Base-by-base conservation (phyloP, 2,888 invertebrate species). In the Seira sanloemensis region DNA sequence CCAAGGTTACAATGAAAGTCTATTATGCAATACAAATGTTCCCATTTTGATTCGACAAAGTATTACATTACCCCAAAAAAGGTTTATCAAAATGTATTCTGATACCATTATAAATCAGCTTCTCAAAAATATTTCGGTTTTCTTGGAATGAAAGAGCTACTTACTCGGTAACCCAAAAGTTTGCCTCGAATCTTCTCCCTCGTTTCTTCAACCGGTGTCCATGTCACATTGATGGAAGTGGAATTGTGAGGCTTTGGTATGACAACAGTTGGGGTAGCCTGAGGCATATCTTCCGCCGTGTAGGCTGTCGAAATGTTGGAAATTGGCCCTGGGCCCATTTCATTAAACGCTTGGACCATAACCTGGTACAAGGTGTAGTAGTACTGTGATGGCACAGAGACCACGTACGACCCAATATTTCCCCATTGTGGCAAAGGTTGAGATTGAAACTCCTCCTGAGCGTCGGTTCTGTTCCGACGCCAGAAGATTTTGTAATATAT, bases 231-330 rank as follows among this genome's bases (percentile, higher is more conserved):
- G 84, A 99, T 93, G 18, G 98, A 94, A 0, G 99, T 98, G 0
- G 98, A 96, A 92, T 99, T 99, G 91, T 93, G 97, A 0, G 96
- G 94, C 19, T 93, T 91, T 0, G 97, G 96, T 65, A 93, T 92
- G 0, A 97, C 95, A 90, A 94, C 93, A 89, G 96, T 96, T 0
- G 98, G 98, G 0, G 97, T 95, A 27, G 96, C 96, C 91, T 95
- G 96, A 0, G 97, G 97, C 96, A 97, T 97, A 90, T 97, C 96
- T 91, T 97, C 97, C 0, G 97, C 97, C 7, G 96, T 97, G 91
- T 94, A 96, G 89, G 97, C 94, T 0, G 94, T 93, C 0, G 93
- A 93, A 1, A 94, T 92, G 5, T 94, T 94, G 83, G 97, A 97
- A 89, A 95, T 94, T 0, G 97, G 97, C 0, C 98, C 98, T 5